phyloP scores from a whole-genome alignment of 2,888 invertebrate genomes.

The Tanypteryx hageni region DNA sequence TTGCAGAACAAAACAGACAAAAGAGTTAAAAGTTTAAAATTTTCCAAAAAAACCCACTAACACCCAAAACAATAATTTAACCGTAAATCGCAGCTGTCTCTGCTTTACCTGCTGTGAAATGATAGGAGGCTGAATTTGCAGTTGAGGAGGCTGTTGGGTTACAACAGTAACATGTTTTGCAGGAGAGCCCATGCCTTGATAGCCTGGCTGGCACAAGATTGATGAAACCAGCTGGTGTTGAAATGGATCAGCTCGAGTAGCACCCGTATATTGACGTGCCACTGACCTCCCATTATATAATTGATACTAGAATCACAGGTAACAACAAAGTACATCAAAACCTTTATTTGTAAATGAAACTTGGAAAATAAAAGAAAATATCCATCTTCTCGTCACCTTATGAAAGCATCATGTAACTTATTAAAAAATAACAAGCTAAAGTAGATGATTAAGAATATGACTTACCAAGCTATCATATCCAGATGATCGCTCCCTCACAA shows the following conservation, averaged over 20 bases:
- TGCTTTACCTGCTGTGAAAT: constrained; percentile 82
- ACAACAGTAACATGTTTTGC: constrained; percentile 84
- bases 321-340: constrained; percentile 68
- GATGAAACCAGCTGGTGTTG: constrained; percentile 96
- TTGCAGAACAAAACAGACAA: too few species aligned
- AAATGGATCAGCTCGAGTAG: constrained; percentile 88
- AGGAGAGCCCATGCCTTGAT: constrained; percentile 87
- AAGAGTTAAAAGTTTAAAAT: too few species aligned
- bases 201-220: constrained; percentile 92
- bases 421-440: not conserved
- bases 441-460: constrained; percentile 65
- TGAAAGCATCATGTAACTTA: not conserved
- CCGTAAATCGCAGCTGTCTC: too few species aligned
- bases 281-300: constrained; percentile 86
- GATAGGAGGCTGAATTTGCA: constrained; percentile 85
- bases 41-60: not conserved
- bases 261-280: constrained; percentile 82
- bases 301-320: constrained; percentile 81
- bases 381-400: constrained; percentile 69
- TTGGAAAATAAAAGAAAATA: constrained; percentile 63
- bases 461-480: constrained; percentile 86
- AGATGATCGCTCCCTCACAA: constrained; percentile 84
- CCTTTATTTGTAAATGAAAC: constrained; percentile 30
- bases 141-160: constrained; percentile 80
- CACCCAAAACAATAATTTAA: not conserved